Percentiles rank a stretch among this genome's conserved stretches.
Evolutionary conservation across 2,797 vertebrate species (phyloP).

Genomic region (Periparus ater): DNA sequence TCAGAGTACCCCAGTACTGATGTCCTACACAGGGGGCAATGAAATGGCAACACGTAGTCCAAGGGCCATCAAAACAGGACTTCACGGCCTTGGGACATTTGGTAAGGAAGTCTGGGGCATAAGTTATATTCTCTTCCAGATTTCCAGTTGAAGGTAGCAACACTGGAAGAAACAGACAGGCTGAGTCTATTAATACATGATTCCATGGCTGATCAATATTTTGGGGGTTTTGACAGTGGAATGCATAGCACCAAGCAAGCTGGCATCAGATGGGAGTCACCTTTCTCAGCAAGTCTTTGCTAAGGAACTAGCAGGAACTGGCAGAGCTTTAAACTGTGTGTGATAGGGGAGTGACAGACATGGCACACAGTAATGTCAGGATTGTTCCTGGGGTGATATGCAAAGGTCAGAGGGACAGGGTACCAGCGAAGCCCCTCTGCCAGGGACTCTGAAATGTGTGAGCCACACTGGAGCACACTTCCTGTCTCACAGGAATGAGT

Average conservation of each 20-base stretch:
- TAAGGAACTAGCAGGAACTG: neutral
- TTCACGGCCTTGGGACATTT: neutral
- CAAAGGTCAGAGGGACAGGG: neutral
- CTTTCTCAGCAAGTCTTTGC: neutral
- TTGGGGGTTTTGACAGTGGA: neutral
- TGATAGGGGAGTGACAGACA: neutral
- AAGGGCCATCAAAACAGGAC: neutral
- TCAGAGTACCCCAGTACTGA: neutral
- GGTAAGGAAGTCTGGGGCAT: neutral
- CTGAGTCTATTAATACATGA: neutral
- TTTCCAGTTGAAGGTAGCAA: neutral
- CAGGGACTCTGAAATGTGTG: neutral
- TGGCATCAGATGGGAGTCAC: neutral
- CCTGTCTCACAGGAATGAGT: neutral
- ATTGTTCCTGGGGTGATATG: neutral
- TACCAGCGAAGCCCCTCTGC: accelerated
- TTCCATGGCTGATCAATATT: neutral
- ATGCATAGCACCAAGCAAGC: neutral
- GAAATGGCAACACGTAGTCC: neutral
- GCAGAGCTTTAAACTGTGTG: neutral
- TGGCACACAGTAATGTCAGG: accelerated
- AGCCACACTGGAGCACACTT: neutral
- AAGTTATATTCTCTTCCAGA: neutral
- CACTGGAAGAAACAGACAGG: neutral
- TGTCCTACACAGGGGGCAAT: neutral